Evolutionary conservation across 1,140 invertebrate species (phyloP).

Genomic region (Spodoptera litura): DNA sequence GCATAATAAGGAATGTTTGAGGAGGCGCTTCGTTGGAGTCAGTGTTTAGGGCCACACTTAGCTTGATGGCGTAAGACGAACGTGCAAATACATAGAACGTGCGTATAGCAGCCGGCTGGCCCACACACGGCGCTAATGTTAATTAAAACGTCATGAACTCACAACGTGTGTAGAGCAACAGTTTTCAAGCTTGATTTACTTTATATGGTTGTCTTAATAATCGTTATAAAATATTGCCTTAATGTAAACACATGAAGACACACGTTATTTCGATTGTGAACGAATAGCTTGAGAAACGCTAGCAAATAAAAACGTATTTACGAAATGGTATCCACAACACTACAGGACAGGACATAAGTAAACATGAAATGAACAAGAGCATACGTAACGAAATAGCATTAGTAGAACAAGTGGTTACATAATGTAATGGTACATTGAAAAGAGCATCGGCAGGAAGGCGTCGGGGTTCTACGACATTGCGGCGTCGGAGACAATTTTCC

Average conservation of each 20-base stretch:
- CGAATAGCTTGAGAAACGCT: no score
- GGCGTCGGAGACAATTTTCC: constrained; percentile 73
- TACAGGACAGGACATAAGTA: no score
- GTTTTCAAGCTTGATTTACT: constrained; percentile 16
- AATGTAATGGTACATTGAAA: constrained; percentile 57
- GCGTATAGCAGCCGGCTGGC: constrained; percentile 51
- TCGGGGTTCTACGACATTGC: constrained; percentile 56
- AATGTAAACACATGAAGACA: background rate
- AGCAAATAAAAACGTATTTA: background rate
- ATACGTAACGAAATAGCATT: constrained; percentile 13
- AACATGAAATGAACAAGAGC: background rate
- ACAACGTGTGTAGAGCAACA: background rate
- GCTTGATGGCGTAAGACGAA: constrained; percentile 32
- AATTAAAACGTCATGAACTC: constrained; percentile 59
- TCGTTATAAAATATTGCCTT: background rate
- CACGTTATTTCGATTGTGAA: no score
- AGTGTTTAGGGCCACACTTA: constrained; percentile 10
- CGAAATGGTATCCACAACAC: background rate
- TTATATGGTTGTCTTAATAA: background rate
- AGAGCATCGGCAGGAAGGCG: constrained; percentile 68
- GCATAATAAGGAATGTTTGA: constrained; percentile 60
- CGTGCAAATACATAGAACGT: constrained; percentile 17
- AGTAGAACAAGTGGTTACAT: constrained; percentile 31
- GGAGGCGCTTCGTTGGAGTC: constrained; percentile 54
- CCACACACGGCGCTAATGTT: constrained; percentile 62